Evolutionary conservation across 2,113 vertebrate genomes (phyloP).

Genomic region (Manacus vitellinus): DNA sequence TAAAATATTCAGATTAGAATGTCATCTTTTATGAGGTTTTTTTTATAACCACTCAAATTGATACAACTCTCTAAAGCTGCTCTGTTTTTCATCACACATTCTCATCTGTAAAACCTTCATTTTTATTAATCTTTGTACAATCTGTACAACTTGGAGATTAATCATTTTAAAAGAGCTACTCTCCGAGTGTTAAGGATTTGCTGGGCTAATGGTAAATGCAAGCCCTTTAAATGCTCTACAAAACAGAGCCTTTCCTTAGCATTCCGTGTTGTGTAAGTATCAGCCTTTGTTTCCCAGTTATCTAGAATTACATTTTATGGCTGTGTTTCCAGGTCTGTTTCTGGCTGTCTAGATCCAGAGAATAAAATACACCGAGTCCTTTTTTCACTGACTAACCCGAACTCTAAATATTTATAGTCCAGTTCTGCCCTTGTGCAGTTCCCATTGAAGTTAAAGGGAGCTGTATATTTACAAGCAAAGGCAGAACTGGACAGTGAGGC

Average conservation of each 20-base stretch:
- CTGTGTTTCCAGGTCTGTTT: conserved; percentile 1
- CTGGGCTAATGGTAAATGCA: conserved; percentile 14
- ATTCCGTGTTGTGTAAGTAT: neutral
- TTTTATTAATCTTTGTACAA: conserved; percentile 78
- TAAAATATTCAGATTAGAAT: conserved; percentile 69
- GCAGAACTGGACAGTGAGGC: neutral
- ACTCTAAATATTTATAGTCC: neutral
- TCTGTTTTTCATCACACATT: conserved; percentile 76
- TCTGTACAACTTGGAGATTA: conserved; percentile 72
- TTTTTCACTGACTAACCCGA: neutral
- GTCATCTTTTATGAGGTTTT: conserved; percentile 51
- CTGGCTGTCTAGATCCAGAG: conserved; percentile 7
- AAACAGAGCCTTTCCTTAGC: neutral
- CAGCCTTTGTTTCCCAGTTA: conserved; percentile 30
- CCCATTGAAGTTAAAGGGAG: neutral
- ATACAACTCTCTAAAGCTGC: conserved; percentile 72
- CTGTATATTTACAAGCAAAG: neutral
- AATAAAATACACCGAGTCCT: neutral
- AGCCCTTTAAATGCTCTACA: neutral
- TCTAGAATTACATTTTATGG: conserved; percentile 5
- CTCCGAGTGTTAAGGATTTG: conserved; percentile 37
- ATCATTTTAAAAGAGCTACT: conserved; percentile 76
- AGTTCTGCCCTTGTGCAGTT: neutral
- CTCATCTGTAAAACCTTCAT: conserved; percentile 77
- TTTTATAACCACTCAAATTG: conserved; percentile 69